A percentile compares a stretch with the other conserved stretches of the same genome.
These are phyloP conservation scores for Lepidurus couesii DNA, from an alignment of 1,140 invertebrate genomes.

Conservation along the genomic window DNA sequence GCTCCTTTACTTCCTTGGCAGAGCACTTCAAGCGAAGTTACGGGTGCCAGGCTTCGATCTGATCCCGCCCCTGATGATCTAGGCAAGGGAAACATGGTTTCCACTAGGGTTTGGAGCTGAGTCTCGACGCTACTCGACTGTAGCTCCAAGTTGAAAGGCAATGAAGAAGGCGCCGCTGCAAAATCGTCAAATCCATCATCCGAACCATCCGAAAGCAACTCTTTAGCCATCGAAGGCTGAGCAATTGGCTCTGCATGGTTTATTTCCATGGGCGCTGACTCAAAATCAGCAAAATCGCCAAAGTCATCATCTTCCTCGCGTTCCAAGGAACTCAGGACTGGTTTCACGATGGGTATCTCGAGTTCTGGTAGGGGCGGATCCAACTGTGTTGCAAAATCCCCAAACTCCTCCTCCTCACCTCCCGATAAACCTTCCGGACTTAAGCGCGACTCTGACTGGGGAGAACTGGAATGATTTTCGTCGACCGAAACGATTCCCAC, in stretches of 20 bases:
- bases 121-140: neutral
- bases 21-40: constrained; percentile 1
- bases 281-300: constrained; percentile 27
- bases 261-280: neutral
- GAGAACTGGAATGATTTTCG: neutral
- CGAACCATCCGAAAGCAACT: neutral
- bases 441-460: neutral
- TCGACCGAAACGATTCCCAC: neutral
- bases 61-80: neutral
- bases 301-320: constrained; percentile 17
- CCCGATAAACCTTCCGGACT: neutral
- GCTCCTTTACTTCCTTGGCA: neutral
- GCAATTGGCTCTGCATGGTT: neutral
- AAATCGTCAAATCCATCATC: constrained; percentile 31
- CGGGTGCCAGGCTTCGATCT: neutral
- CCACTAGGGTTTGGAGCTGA: constrained; percentile 25
- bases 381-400: constrained; percentile 12
- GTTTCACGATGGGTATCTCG: neutral
- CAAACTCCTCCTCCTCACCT: neutral
- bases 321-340: neutral
- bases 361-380: neutral
- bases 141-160: neutral
- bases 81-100: constrained; percentile 24
- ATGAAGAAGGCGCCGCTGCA: constrained; percentile 12
- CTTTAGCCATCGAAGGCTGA: neutral